Conservation (phyloP, 1,140 invertebrate species). For the Dreissena rostriformis region DNA sequence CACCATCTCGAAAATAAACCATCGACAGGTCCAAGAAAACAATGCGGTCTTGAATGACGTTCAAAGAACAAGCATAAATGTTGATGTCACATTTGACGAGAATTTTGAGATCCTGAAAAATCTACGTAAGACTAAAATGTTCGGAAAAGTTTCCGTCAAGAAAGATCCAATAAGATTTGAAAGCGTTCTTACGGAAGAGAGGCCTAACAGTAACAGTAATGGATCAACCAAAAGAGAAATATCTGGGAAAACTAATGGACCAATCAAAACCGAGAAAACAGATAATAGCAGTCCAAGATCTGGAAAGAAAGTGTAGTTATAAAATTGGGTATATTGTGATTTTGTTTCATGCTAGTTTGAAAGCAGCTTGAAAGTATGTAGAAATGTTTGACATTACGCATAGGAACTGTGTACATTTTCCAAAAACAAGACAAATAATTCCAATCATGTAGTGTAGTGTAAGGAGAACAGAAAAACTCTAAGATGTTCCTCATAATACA, state of each 20-base stretch:
- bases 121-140: constrained; percentile 16
- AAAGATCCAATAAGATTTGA: constrained; percentile 36
- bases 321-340: too few species aligned
- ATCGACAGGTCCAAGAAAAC: constrained; percentile 12
- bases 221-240: constrained; percentile 3
- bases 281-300: too few species aligned
- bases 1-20: constrained; percentile 38
- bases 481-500: too few species aligned
- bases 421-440: too few species aligned
- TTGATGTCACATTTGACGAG: constrained; percentile 46
- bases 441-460: too few species aligned
- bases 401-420: too few species aligned
- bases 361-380: too few species aligned
- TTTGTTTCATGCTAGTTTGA: too few species aligned
- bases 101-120: constrained; percentile 46
- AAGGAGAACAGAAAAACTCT: too few species aligned
- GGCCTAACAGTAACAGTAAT: neutral
- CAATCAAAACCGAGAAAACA: neutral
- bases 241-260: neutral
- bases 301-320: too few species aligned
- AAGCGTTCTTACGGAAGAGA: neutral
- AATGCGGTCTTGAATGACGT: constrained; percentile 33
- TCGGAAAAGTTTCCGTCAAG: constrained; percentile 38
- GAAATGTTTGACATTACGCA: too few species aligned
- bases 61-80: neutral